Conservation (phyloP, 2,113 vertebrate genomes). For the Brachyhypopomus gauderio region DNA sequence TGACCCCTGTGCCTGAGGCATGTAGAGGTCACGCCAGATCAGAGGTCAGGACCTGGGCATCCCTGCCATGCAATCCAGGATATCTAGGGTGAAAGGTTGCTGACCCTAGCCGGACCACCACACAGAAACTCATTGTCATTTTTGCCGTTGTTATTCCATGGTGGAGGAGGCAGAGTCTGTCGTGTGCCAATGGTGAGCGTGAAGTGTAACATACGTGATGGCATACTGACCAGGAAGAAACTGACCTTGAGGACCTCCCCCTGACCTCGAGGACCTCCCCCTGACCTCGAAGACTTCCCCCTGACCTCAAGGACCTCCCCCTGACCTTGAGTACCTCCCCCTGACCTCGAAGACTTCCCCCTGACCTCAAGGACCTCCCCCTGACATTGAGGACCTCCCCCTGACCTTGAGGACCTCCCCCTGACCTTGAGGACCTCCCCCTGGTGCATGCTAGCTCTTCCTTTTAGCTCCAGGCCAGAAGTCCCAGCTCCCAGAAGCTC, state of each 20-base stretch:
- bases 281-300: neutral
- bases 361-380: neutral
- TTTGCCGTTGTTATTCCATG: too few relatives aligned
- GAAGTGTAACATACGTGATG: neutral
- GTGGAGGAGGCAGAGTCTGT: neutral
- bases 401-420: too few relatives aligned
- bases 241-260: neutral
- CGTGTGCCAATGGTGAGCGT: too few relatives aligned
- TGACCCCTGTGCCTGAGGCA: conserved; percentile 28
- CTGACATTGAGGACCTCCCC: neutral
- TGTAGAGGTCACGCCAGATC: conserved; percentile 38
- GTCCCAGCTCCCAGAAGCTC: conserved; percentile 6
- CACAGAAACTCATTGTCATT: conserved; percentile 22
- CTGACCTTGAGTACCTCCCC: neutral
- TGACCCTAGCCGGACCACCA: conserved; percentile 19
- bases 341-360: neutral
- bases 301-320: neutral
- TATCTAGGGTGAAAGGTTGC: conserved; percentile 34
- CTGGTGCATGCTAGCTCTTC: neutral
- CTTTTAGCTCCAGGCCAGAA: conserved; percentile 11
- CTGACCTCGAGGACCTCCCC: conserved; percentile 8
- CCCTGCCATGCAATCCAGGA: neutral
- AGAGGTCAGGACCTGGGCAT: conserved; percentile 12
- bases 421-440: too few relatives aligned
- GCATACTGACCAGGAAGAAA: neutral